Conservation (phyloP, 2,888 invertebrate species). For the Lithophane ornitopus region DNA sequence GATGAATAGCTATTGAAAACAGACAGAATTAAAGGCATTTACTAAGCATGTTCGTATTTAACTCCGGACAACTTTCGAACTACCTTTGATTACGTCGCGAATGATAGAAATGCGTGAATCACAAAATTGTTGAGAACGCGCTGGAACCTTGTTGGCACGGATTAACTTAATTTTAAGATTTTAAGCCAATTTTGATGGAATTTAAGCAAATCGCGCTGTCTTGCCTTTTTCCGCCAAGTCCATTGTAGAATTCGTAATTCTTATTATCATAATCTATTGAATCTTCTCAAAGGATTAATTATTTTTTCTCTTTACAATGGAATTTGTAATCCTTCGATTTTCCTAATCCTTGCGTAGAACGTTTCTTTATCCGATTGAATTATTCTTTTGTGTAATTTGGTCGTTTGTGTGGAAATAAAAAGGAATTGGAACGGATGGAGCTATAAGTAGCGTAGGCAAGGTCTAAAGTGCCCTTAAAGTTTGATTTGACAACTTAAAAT, state of each 20-base stretch:
- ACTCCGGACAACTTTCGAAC: conserved; percentile 14
- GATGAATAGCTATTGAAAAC: conserved; percentile 20
- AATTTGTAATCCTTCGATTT: conserved; percentile 45
- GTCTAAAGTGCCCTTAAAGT: background rate
- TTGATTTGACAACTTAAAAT: background rate
- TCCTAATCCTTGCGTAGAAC: conserved; percentile 40
- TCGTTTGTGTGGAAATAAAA: conserved; percentile 22
- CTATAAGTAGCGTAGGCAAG: no score
- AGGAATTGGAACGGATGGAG: background rate
- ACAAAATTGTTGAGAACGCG: conserved; percentile 34
- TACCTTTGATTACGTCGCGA: conserved; percentile 8
- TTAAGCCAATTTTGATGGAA: conserved; percentile 11
- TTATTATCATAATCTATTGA: conserved; percentile 61
- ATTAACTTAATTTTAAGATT: conserved; percentile 40
- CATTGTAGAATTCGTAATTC: conserved; percentile 39
- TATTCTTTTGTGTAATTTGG: conserved; percentile 51
- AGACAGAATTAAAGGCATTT: conserved; percentile 10
- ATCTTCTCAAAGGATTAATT: conserved; percentile 47
- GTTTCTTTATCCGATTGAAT: conserved; percentile 52
- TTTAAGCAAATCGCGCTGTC: conserved; percentile 31
- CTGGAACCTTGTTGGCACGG: conserved; percentile 5
- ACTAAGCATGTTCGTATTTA: background rate
- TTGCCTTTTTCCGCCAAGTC: conserved; percentile 23
- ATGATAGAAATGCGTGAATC: conserved; percentile 24
- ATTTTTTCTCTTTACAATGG: conserved; percentile 39